Base-by-base conservation (phyloP, 2,113 vertebrate species). In the Antechinus stuartii region DNA sequence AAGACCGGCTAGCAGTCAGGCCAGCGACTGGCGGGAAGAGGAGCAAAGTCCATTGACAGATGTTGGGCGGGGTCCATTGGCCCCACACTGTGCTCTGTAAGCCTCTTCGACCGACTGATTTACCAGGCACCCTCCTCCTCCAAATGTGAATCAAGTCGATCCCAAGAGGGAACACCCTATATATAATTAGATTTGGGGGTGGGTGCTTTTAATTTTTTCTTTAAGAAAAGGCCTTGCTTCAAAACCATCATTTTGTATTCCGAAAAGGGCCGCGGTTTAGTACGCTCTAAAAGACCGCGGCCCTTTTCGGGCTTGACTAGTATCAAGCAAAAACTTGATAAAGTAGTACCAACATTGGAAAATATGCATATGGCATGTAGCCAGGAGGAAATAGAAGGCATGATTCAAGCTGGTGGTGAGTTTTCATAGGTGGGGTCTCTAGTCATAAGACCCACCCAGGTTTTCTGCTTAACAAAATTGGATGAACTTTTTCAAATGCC, bases 21-120 rank as follows among this genome's bases (percentile, higher is more conserved):
- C 91, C 54, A 46, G 8, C 14, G 25, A 90, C 19, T 55, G 94
- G 95, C 92, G 91, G 95, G 91, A 96, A 96, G 61, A 61, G 22
- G 91, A 0, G 0, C 3, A 16, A 19, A 26, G 14, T 49, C 84
- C 0, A 5, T 23, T 68, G 0, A 22, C 8, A 2, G 23, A 0
- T 42, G 10, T 49, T 26, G 54, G 16, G 25, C 25, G 92, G n/a
- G 49, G 47, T 5, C 0, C 1, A 14, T 24, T 1, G 52, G 35
- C 26, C 0, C 26, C 35, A 11, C 0, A 30, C 54, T 49, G 42
- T 57, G 23, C 54, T 55, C 14, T n/a, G 10, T 26, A 25, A 50
- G 30, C n/a, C n/a, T 8, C n/a, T n/a, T 19, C 22, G 68, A 35
- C 35, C 22, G 19, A 2, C 5, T 8, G n/a, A 4, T 42, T 35